phyloP scores from a whole-genome alignment of 2,888 invertebrate species.

The Mactromeris polynyma region DNA sequence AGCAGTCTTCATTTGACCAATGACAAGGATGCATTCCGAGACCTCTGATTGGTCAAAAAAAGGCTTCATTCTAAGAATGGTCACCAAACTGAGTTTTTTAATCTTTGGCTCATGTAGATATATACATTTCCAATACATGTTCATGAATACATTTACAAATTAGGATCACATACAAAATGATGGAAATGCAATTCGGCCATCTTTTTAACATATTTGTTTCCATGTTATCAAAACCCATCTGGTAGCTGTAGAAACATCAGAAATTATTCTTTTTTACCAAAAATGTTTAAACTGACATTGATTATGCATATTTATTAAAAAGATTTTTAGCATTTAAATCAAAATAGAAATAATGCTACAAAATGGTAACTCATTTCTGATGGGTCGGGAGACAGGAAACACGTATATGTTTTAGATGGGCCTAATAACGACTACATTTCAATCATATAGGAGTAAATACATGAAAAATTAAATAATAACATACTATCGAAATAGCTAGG shows the following conservation, averaged over 20 bases:
- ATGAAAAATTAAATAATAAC: not conserved
- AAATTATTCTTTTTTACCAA: too few relatives aligned
- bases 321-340: too few relatives aligned
- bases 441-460: not conserved
- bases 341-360: too few relatives aligned
- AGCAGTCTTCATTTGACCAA: not conserved
- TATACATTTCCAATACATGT: constrained; percentile 4
- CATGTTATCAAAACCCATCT: too few relatives aligned
- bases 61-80: not conserved
- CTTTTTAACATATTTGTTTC: not conserved
- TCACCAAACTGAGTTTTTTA: not conserved
- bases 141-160: not conserved
- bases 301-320: too few relatives aligned
- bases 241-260: too few relatives aligned
- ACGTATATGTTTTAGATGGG: not conserved
- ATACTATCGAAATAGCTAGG: not conserved
- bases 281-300: too few relatives aligned
- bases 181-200: not conserved
- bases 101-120: not conserved
- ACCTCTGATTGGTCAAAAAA: too few relatives aligned
- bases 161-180: not conserved
- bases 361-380: not conserved
- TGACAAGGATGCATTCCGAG: not conserved
- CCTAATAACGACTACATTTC: not conserved
- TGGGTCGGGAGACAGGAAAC: not conserved